phyloP scores from a whole-genome alignment of 1,140 invertebrate species.

The Portunus trituberculatus region DNA sequence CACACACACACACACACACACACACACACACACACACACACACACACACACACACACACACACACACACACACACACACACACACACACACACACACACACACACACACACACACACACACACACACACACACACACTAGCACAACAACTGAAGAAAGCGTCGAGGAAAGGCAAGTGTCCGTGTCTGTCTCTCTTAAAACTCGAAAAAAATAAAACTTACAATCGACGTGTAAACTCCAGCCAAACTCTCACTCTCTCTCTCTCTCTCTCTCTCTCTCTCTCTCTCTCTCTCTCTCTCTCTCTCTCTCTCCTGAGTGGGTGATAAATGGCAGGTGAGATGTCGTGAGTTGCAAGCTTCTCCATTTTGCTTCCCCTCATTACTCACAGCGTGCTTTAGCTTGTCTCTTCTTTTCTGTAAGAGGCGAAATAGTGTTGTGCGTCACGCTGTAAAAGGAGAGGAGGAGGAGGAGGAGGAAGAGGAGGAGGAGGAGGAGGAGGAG shows the following conservation, averaged over 20 bases:
- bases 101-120: too few species aligned
- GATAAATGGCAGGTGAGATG: too few species aligned
- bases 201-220: too few species aligned
- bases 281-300: slow-evolving; percentile 42
- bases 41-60: background rate
- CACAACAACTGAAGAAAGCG: too few species aligned
- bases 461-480: background rate
- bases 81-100: too few species aligned
- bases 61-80: too few species aligned
- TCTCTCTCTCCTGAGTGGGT: background rate
- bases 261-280: background rate
- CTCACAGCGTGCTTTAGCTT: background rate
- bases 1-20: too few species aligned
- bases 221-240: too few species aligned
- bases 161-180: too few species aligned
- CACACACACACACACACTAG: background rate
- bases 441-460: background rate
- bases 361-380: background rate
- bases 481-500: background rate
- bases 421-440: background rate
- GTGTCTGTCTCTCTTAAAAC: too few species aligned
- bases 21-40: background rate
- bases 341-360: too few species aligned
- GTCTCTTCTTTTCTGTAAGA: background rate
- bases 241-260: background rate